Conservation (phyloP, 2,888 invertebrate genomes). For the Polyommatus iphigenia region DNA sequence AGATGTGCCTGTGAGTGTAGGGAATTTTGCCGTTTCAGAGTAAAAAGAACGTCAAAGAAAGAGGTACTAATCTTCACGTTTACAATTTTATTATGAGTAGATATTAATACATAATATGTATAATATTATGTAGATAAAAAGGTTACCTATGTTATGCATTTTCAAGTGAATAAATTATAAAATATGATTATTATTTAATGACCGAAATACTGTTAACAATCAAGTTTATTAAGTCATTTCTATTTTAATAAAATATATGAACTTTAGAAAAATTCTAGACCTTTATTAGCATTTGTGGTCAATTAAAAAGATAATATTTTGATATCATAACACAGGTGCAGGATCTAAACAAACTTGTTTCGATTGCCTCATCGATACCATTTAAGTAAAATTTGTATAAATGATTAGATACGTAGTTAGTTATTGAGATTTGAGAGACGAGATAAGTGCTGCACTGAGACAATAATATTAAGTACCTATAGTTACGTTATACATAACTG, state of each 20-base stretch:
- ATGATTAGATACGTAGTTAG: slow-evolving; percentile 13
- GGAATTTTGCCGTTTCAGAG: too few relatives aligned
- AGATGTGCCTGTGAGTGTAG: too few relatives aligned
- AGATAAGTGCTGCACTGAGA: not conserved
- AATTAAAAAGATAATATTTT: slow-evolving; percentile 8
- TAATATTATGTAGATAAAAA: too few relatives aligned
- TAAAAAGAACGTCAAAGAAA: too few relatives aligned
- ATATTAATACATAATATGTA: too few relatives aligned
- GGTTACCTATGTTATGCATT: not conserved
- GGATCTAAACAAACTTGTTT: slow-evolving; percentile 28
- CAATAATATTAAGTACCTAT: too few relatives aligned
- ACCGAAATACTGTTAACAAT: not conserved
- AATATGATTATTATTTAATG: not conserved
- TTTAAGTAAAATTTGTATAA: slow-evolving; percentile 24
- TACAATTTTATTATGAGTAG: too few relatives aligned
- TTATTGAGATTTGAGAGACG: too few relatives aligned
- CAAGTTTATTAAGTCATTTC: slow-evolving; percentile 9
- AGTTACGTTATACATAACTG: too few relatives aligned
- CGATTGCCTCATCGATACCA: slow-evolving; percentile 26
- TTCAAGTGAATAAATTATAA: not conserved
- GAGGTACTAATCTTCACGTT: too few relatives aligned
- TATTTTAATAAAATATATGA: slow-evolving; percentile 3
- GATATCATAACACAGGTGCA: not conserved
- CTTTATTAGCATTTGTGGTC: not conserved
- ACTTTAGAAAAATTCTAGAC: slow-evolving; percentile 14